Evolutionary conservation across 2,888 invertebrate genomes (phyloP), one percentile per base, ranked within the genome.

Genomic region (Spialia ferax): DNA sequence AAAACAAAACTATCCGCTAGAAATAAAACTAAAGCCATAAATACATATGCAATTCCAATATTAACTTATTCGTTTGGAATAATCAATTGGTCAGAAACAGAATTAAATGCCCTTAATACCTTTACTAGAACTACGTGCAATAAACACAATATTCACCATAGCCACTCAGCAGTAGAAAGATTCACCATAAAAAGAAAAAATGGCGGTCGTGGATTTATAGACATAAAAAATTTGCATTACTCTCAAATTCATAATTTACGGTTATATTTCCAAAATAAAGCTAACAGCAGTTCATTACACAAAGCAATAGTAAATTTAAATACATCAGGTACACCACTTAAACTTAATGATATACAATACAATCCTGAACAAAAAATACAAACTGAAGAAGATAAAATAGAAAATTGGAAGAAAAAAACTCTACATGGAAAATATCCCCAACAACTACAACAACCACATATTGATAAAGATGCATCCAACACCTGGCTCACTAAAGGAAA

Each of bases 401-500:
- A 45, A 18, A 45, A 45, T 18, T 18, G 15, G 45, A 18, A 45
- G 8, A 15, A 45, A 45, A 45, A 45, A 45, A 18, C 45, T 45
- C 8, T 45, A 45, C 45, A 45, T 18, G 18, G 18, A 45, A 45
- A 45, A 45, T 45, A 45, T 18, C 7, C 7, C 2, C 18, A 18
- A 45, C 45, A 45, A 45, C 45, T 42, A 42, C 42, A 15, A 42
- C 42, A 42, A 42, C 42, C 42, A 42, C 42, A 18, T 18, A 42
- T 42, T 42, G 42, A 15, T 42, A 42, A 42, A 42, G 42, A 42
- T 42, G 42, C 42, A 42, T 42, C 42, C 15, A 42, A 42, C 2
- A 42, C 42, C 18, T 42, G 15, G 42, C 42, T 42, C 15, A 42
- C 42, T 11, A 42, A 42, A 42, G 42, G 42, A 42, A 42, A 42